phyloP scores from a whole-genome alignment of 2,797 vertebrate species.

The Lacerta bilineata region DNA sequence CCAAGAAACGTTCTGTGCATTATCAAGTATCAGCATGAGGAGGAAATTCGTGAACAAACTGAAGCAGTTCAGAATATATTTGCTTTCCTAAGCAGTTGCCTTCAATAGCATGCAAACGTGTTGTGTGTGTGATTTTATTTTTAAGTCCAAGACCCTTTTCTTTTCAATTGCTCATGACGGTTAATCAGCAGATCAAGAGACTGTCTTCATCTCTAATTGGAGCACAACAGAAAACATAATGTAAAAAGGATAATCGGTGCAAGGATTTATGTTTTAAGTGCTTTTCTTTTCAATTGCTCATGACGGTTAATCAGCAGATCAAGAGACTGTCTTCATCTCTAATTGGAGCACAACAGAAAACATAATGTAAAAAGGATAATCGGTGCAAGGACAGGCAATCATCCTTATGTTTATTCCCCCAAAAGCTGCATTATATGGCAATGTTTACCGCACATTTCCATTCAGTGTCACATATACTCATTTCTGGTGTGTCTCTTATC shows the following conservation, averaged over 20 bases:
- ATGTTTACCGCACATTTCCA: constrained; percentile 62
- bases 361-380: constrained; percentile 51
- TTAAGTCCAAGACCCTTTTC: constrained; percentile 3
- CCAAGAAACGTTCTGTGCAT: constrained; percentile 57
- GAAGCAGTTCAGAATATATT: constrained; percentile 43
- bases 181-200: constrained; percentile 68
- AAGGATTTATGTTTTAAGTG: too few species aligned
- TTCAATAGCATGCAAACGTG: constrained; percentile 17
- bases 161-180: constrained; percentile 54
- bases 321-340: constrained; percentile 61
- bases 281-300: constrained; percentile 55
- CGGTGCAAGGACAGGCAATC: constrained; percentile 53
- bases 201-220: constrained; percentile 65
- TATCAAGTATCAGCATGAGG: constrained; percentile 44
- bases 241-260: constrained; percentile 49
- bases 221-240: constrained; percentile 51
- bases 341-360: constrained; percentile 62
- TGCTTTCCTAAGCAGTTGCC: constrained; percentile 34
- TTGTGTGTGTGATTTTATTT: constrained; percentile 22
- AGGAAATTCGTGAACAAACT: constrained; percentile 57
- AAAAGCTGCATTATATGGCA: constrained; percentile 57
- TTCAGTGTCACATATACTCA: constrained; percentile 58
- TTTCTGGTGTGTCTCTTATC: constrained; percentile 58
- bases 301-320: constrained; percentile 65
- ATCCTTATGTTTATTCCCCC: constrained; percentile 31